Base-by-base conservation (phyloP, 37 sponge, comb jelly and placozoan genomes). In the Tethya wilhelma region DNA sequence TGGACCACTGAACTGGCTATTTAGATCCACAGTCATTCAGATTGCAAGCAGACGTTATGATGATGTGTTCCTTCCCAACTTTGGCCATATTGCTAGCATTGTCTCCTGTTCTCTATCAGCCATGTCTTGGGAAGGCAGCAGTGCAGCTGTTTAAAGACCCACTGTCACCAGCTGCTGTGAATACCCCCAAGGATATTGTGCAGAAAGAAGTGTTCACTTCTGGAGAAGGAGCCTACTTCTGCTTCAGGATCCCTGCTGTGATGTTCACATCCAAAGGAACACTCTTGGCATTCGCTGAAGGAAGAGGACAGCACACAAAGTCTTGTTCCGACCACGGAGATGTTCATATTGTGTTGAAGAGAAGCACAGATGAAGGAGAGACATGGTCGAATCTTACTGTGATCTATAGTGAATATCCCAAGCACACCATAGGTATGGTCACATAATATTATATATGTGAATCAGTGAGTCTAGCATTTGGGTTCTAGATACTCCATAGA, bases 231-330 rank as follows among this genome's bases (percentile, higher is more conserved):
- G 78, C 66, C 49, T 77, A 77, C 22, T 8, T 25, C 33, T 77
- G 78, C 31, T 77, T 77, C 34, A 36, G 66, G 44, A 77, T 77
- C 53, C 78, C 78, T 11, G 31, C 66, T 42, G 46, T 77, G 28
- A 31, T 64, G 28, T 62, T 63, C 64, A 76, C 77, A 4, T 25
- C 60, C 26, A 59, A 39, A 29, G 64, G 45, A 4, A 60, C 77
- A 7, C 44, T 76, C 29, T 64, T 76, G n/a, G 77, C 77, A n/a
- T 76, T 76, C n/a, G 77, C 77, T 5, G 77, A 76, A 64, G 77
- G 77, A 31, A 56, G 77, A 4, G 74, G 74, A 23, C 74, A 57
- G 57, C 63, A 76, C 30, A 40, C 77, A 4, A 60, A 31, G 30
- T 5, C 11, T 43, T 76, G 77, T 36, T 4, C 44, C 2, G 77